A percentile compares a stretch with the other conserved stretches of the same genome.
Conservation (phyloP, 2,113 vertebrate genomes). For the Fulmarus glacialis region DNA sequence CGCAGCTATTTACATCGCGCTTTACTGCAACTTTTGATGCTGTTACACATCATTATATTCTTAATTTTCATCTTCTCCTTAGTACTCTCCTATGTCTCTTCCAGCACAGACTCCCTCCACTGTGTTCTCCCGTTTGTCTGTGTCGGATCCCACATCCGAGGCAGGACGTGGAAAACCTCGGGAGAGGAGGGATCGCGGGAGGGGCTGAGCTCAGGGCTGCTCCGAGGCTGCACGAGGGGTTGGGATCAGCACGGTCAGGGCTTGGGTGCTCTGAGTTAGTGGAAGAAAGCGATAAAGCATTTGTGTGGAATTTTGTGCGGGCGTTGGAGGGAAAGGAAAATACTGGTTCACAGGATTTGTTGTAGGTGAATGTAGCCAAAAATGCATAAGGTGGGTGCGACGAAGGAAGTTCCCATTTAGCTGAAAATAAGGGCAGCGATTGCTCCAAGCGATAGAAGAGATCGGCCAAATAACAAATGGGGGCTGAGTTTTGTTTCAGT, state of each 20-base stretch:
- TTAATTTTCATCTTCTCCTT: neutral
- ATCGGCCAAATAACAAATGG: accelerated
- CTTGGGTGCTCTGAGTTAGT: accelerated
- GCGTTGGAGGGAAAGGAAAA: neutral
- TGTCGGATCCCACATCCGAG: accelerated
- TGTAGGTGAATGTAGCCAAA: accelerated
- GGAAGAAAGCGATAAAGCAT: accelerated
- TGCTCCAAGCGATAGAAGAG: accelerated
- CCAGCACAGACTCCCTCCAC: neutral
- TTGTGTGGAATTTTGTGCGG: accelerated
- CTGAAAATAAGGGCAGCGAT: accelerated
- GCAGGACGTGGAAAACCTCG: accelerated
- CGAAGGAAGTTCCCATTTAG: accelerated
- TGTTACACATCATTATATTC: neutral
- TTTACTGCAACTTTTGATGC: neutral
- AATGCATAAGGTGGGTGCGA: accelerated
- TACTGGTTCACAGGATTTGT: accelerated
- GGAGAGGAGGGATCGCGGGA: neutral
- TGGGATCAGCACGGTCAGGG: neutral
- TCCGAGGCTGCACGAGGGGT: accelerated
- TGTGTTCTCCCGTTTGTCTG: neutral
- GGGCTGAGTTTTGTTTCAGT: accelerated
- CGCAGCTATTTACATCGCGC: neutral
- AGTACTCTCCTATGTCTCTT: neutral
- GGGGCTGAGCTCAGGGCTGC: neutral